Percentiles rank a stretch among this genome's conserved stretches.
These are phyloP conservation scores for Neoitamus cyanurus DNA, from an alignment of 2,888 invertebrate genomes.

Conservation along the genomic window DNA sequence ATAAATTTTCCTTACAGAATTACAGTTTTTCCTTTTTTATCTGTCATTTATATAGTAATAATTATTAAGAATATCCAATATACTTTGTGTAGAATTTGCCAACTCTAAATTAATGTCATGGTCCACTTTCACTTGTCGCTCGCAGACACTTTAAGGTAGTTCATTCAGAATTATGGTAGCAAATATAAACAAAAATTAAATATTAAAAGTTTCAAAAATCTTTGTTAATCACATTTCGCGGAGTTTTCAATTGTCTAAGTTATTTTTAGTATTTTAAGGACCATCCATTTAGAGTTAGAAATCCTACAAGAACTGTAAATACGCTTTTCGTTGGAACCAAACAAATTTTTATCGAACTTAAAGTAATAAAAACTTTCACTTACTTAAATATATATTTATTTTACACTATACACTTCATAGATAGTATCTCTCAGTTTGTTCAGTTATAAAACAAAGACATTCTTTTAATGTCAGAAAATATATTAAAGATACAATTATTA, in stretches of 20 bases:
- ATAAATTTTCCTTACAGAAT: conserved; percentile 49
- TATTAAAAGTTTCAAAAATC: conserved; percentile 18
- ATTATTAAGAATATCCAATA: conserved; percentile 40
- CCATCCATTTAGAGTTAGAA: conserved; percentile 38
- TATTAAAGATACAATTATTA: conserved; percentile 35
- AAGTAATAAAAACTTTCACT: conserved; percentile 34
- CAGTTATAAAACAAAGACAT: conserved; percentile 24
- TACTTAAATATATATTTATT: conserved; percentile 39
- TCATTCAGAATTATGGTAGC: conserved; percentile 2
- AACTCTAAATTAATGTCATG: conserved; percentile 39
- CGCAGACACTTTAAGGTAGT: background rate
- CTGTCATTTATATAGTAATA: conserved; percentile 35
- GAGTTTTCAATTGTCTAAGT: conserved; percentile 14
- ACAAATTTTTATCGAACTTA: conserved; percentile 30
- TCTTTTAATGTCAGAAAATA: conserved; percentile 8
- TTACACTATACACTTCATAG: conserved; percentile 42
- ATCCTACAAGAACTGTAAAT: conserved; percentile 15
- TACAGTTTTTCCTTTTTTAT: conserved; percentile 38
- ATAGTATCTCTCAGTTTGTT: conserved; percentile 33
- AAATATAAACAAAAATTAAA: conserved; percentile 1
- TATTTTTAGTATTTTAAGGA: conserved; percentile 16
- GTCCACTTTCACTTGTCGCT: background rate
- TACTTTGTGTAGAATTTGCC: conserved; percentile 33
- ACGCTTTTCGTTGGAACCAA: conserved; percentile 5
- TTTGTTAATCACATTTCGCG: conserved; percentile 8